Conservation (phyloP, 2,797 vertebrate genomes). For the Anguilla anguilla region DNA sequence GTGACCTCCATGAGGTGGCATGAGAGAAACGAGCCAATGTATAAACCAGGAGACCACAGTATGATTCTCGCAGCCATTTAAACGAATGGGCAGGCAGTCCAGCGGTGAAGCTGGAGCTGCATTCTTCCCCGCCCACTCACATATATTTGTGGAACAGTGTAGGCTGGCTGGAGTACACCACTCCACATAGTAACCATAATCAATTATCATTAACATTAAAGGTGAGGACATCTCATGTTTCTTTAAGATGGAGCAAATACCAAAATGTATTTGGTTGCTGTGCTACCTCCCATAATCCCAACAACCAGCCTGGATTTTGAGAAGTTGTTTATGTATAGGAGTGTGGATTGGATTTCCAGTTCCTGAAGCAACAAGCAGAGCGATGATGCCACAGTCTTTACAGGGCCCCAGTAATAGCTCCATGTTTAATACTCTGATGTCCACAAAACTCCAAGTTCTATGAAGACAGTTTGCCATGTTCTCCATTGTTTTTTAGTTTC, state of each 20-base stretch:
- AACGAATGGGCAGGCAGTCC: neutral
- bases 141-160: constrained; percentile 24
- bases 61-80: neutral
- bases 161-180: neutral
- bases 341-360: neutral
- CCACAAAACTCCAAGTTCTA: neutral
- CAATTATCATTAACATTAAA: neutral
- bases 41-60: neutral
- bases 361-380: neutral
- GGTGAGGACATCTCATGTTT: neutral
- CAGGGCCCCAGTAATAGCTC: neutral
- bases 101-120: neutral
- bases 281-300: neutral
- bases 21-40: neutral
- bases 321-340: neutral
- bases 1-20: neutral
- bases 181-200: constrained; percentile 13
- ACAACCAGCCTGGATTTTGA: neutral
- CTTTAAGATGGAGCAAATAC: neutral
- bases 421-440: neutral
- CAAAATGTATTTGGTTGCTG: neutral
- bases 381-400: neutral
- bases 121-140: constrained; percentile 12
- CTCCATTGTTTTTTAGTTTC: neutral
- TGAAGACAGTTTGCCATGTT: neutral